Base-by-base conservation (phyloP, 2,113 vertebrate genomes). In the Salvelinus alpinus region DNA sequence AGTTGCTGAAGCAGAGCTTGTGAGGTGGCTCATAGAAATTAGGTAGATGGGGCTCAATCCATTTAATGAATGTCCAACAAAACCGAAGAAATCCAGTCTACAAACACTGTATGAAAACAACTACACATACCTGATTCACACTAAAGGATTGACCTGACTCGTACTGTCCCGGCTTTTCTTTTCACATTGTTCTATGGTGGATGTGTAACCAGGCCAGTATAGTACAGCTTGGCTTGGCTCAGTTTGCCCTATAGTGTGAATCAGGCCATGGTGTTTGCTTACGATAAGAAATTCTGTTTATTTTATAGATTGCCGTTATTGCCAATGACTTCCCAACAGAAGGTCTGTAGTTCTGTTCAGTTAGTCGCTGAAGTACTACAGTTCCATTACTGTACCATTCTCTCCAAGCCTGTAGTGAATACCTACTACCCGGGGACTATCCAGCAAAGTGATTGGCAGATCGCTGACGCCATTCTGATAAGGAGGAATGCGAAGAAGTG, bases 401-500 rank as follows among this genome's bases (percentile, higher is more conserved):
- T 57, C 14, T 57, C 20, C 14, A 18, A 57, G 54, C 54, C 54
- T 57, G 54, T 57, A 57, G 20, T 31, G 24, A 29, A 66, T 24
- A 14, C 14, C 64, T 29, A 69, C 72, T 70, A 68, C 75, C 71
- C 65, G 71, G 75, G 76, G 79, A 69, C 60, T 87, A 84, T 86
- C 82, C 78, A 71, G 70, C 78, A 16, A 66, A 64, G 78, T 78
- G 84, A 85, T 70, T 86, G 81, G 71, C 86, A 82, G 76, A 70
- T 25, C 27, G 81, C 38, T 73, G 75, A 83, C 78, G 70, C 59
- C 64, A 84, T 76, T 77, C 29, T 70, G 86, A 88, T 87, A 88
- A 86, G 80, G 67, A 77, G 59, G 76, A 57, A 69, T 57, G 27
- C 66, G 57, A 80, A 44, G 38, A 44, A 74, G 75, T 64, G 71